Base-by-base conservation (phyloP, 2,888 invertebrate species). In the Stomorhina lunata region DNA sequence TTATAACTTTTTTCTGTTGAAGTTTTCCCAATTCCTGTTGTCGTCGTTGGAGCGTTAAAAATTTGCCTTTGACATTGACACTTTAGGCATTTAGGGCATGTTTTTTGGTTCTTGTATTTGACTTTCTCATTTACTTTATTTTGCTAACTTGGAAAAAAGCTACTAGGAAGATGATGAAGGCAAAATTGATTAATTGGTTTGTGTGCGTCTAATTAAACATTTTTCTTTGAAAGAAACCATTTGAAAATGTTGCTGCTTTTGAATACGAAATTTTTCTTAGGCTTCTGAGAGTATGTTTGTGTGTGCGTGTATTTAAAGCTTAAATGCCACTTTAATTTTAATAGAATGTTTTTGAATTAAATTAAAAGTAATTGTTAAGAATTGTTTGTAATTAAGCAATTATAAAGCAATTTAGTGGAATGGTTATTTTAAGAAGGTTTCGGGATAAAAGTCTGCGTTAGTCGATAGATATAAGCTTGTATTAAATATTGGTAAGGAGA, bases 151-250 rank as follows among this genome's bases (percentile, higher is more conserved):
- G 22, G 34, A 29, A 22, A 15, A 22, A 48, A 34, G 5, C 75
- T 0, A 1, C 12, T 2, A 29, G 53, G 20, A 40, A 34, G 65
- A 43, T 75, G 78, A 71, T 69, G 48, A 66, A 65, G 78, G 69
- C 85, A 86, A 88, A 68, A 87, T 89, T 89, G 89, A 89, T 89
- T 89, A 89, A 89, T 89, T 89, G 88, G 88, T 88, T 89, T 89
- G 89, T 87, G 88, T 87, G 87, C 89, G 87, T 88, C 89, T 89
- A 89, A 89, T 89, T 89, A 89, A 89, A 89, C 86, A 86, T 50
- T 79, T 65, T 61, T 75, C 65, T 75, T 68, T 17, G 37, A 34
- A 45, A 27, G 20, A 45, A n/a, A n/a, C n/a, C n/a, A 22, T 43
- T 17, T 43, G 17, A 55, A 32, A 50, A 69, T 76, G 68, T 66